phyloP scores from a whole-genome alignment of 2,797 vertebrate genomes.

The Forpus xanthops region DNA sequence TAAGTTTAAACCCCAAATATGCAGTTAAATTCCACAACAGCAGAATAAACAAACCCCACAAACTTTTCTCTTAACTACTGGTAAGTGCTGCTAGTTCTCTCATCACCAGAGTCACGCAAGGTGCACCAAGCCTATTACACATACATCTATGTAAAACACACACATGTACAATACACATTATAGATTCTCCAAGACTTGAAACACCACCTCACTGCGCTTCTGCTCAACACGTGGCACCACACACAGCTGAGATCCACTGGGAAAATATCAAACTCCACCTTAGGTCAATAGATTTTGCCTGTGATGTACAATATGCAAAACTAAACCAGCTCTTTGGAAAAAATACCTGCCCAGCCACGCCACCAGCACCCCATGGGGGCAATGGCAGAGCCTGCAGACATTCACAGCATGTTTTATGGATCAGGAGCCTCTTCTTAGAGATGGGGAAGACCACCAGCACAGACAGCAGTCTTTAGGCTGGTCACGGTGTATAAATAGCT shows the following conservation, averaged over 20 bases:
- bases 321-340: not conserved
- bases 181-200: not conserved
- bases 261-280: not conserved
- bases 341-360: not conserved
- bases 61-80: not conserved
- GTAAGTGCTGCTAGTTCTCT: not conserved
- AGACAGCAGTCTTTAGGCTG: not conserved
- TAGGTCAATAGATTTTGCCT: not conserved
- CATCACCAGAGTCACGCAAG: not conserved
- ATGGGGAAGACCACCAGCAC: not conserved
- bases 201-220: not conserved
- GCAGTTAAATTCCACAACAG: not conserved
- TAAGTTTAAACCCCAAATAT: rapidly evolving
- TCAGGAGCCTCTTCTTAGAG: not conserved
- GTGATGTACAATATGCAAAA: not conserved
- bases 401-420: not conserved
- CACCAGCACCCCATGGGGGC: not conserved
- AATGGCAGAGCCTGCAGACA: not conserved
- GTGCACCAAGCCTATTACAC: not conserved
- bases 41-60: not conserved
- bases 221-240: not conserved
- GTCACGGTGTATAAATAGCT: not conserved
- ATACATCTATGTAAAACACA: not conserved
- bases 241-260: not conserved
- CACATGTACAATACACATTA: rapidly evolving